Percentiles rank a stretch among this genome's conserved stretches.
Evolutionary conservation across 2,888 invertebrate species (phyloP).

Genomic region (Nomada fabriciana): DNA sequence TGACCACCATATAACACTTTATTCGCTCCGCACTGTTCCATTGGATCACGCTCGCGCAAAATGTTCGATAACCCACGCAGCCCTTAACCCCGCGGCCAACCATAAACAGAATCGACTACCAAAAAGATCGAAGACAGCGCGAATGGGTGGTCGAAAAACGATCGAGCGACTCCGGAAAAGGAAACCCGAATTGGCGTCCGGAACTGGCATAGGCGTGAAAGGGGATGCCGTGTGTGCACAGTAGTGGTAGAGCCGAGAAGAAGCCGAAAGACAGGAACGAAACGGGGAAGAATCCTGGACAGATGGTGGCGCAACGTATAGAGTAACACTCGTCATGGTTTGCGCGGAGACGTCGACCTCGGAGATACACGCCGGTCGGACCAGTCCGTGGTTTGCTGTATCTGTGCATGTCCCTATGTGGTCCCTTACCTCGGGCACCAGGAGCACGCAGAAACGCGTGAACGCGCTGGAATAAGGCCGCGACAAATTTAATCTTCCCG

Average conservation of each 20-base stretch:
- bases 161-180: constrained; percentile 1
- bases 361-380: constrained; percentile 57
- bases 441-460: not conserved
- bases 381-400: constrained; percentile 31
- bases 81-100: not conserved
- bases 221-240: not conserved
- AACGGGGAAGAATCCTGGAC: constrained; percentile 38
- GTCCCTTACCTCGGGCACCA: constrained; percentile 25
- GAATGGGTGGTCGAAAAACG: not conserved
- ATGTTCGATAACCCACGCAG: too few relatives aligned
- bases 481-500: constrained; percentile 64
- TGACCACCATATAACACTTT: too few relatives aligned
- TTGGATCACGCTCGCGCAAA: too few relatives aligned
- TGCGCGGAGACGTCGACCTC: constrained; percentile 80
- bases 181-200: not conserved
- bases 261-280: constrained; percentile 29
- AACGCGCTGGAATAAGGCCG: constrained; percentile 41
- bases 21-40: too few relatives aligned
- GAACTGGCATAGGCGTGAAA: constrained; percentile 15
- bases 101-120: not conserved
- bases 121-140: not conserved
- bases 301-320: constrained; percentile 64
- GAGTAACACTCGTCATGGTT: constrained; percentile 79
- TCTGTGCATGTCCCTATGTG: constrained; percentile 6
- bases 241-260: constrained; percentile 1